Evolutionary conservation across 2,113 vertebrate genomes (phyloP).

Genomic region (Syngnathus typhle): DNA sequence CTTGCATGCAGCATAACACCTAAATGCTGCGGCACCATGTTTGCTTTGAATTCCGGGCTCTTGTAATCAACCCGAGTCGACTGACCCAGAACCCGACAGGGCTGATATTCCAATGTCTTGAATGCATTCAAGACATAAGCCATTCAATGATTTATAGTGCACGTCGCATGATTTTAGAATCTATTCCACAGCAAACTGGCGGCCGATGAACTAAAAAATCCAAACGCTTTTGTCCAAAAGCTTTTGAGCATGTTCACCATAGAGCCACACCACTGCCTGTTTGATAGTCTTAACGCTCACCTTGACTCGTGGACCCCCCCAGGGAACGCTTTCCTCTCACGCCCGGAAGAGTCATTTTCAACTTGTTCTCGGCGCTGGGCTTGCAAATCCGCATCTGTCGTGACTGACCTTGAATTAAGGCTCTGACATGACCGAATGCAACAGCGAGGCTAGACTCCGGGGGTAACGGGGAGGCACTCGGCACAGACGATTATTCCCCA

Average conservation of each 20-base stretch:
- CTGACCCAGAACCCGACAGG: too few relatives aligned
- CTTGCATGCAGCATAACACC: too few relatives aligned
- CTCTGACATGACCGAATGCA: constrained; percentile 45
- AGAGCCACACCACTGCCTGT: not conserved
- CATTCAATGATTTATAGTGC: too few relatives aligned
- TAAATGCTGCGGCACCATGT: too few relatives aligned
- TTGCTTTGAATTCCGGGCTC: too few relatives aligned
- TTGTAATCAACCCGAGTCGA: too few relatives aligned
- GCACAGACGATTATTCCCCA: constrained; percentile 48
- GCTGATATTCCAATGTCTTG: too few relatives aligned
- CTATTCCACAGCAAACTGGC: too few relatives aligned
- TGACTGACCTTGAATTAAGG: constrained; percentile 56
- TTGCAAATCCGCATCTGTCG: constrained; percentile 44
- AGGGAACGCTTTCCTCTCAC: constrained; percentile 37
- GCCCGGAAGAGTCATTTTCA: constrained; percentile 41
- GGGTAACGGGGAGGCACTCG: constrained; percentile 29
- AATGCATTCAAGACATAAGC: too few relatives aligned
- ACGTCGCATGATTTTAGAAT: too few relatives aligned
- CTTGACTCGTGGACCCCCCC: constrained; percentile 34
- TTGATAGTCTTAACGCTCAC: constrained; percentile 31
- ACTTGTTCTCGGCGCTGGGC: constrained; percentile 39
- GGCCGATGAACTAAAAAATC: not conserved
- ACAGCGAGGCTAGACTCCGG: constrained; percentile 30
- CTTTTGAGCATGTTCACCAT: not conserved
- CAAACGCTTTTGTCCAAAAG: too few relatives aligned